A percentile compares a stretch with the other conserved stretches of the same genome.
Evolutionary conservation across 2,113 vertebrate species (phyloP).

Genomic region (Trachemys scripta): DNA sequence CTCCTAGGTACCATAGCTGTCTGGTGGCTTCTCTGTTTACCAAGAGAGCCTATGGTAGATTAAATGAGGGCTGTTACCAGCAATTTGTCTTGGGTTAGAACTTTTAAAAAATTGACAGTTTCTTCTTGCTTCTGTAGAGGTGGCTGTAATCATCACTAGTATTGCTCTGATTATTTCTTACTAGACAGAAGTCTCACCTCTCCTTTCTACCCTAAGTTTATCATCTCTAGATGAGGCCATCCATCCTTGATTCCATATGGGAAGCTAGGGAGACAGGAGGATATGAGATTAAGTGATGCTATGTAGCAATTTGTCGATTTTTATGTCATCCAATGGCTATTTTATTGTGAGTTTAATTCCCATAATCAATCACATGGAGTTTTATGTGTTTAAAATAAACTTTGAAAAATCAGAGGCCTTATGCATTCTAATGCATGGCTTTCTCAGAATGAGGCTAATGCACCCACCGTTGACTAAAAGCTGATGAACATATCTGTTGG

Average conservation of each 20-base stretch:
- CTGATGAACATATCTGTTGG: neutral
- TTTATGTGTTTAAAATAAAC: neutral
- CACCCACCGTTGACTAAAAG: accelerated
- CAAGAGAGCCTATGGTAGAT: neutral
- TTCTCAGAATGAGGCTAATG: neutral
- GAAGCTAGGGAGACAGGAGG: neutral
- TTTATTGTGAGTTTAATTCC: neutral
- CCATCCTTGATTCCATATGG: neutral
- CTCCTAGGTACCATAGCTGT: neutral
- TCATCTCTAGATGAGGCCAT: neutral
- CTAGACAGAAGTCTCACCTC: neutral
- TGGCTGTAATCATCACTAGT: neutral
- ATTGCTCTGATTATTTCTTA: neutral
- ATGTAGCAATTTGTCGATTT: accelerated
- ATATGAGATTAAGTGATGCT: neutral
- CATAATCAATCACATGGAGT: neutral
- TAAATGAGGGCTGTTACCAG: neutral
- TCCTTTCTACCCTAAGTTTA: neutral
- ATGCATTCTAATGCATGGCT: neutral
- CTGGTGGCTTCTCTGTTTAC: neutral
- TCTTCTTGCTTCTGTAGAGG: neutral
- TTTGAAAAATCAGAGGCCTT: neutral
- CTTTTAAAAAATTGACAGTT: neutral
- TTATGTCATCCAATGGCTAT: neutral
- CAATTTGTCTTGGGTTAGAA: neutral